Conservation (phyloP, 2,797 vertebrate species). For the Heterohyrax brucei region DNA sequence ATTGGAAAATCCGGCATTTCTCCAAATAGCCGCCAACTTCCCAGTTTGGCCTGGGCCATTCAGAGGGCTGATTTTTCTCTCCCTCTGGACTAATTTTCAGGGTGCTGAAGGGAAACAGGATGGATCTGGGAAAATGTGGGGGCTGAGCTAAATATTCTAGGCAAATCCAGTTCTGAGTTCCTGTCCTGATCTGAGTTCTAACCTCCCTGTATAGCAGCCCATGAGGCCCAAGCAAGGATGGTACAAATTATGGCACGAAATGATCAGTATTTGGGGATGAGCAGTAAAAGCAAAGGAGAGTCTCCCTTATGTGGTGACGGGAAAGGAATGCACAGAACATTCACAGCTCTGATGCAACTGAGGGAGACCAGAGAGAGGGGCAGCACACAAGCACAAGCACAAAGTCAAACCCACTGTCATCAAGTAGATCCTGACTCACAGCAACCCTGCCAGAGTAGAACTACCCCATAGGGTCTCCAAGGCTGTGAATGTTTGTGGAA, state of each 20-base stretch:
- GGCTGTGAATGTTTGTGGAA: too few relatives aligned
- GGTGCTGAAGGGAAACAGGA: not conserved
- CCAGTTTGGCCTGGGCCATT: constrained; percentile 31
- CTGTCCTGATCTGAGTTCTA: constrained; percentile 3
- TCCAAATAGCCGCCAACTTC: not conserved
- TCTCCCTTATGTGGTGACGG: not conserved
- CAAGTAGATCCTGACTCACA: too few relatives aligned
- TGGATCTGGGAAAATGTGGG: not conserved
- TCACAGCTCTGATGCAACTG: not conserved
- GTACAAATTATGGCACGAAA: constrained; percentile 7
- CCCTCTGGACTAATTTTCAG: constrained; percentile 26
- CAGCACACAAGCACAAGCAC: not conserved
- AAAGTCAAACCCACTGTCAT: too few relatives aligned
- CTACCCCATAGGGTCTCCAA: too few relatives aligned
- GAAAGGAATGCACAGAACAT: not conserved
- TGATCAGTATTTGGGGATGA: not conserved
- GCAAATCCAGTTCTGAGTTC: constrained; percentile 20
- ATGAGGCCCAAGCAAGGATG: not conserved
- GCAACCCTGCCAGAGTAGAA: too few relatives aligned
- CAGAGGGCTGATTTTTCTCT: constrained; percentile 12
- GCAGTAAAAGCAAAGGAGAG: not conserved
- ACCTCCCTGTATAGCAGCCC: not conserved
- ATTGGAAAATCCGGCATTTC: not conserved
- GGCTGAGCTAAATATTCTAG: not conserved
- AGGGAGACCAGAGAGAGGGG: not conserved